Percentiles rank a stretch among this genome's conserved stretches.
phyloP scores from a whole-genome alignment of 2,888 invertebrate species.

The Pherbina coryleti region DNA sequence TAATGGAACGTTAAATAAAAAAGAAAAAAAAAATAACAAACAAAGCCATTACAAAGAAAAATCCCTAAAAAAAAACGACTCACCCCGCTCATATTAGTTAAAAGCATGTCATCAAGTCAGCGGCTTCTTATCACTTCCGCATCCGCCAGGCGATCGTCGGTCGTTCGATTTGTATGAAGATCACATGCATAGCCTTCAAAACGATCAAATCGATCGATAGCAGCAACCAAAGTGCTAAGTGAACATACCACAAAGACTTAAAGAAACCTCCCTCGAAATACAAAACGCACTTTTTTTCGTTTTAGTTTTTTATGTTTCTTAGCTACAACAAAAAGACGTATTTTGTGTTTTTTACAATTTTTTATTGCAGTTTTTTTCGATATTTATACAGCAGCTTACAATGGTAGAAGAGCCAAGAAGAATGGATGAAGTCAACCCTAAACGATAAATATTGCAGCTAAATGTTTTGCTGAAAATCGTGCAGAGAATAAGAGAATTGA shows the following conservation, averaged over 20 bases:
- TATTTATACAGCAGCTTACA: constrained; percentile 22
- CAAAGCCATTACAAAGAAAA: too few relatives aligned
- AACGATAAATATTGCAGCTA: constrained; percentile 54
- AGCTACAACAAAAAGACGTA: background rate
- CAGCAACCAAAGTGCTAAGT: constrained; percentile 45
- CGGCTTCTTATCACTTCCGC: constrained; percentile 1
- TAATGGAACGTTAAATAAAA: too few relatives aligned
- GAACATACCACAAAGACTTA: constrained; percentile 53
- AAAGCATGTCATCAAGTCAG: constrained; percentile 14
- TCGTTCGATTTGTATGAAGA: constrained; percentile 49
- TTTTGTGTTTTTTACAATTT: constrained; percentile 23
- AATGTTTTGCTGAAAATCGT: background rate
- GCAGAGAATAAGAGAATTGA: background rate
- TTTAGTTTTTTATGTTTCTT: background rate
- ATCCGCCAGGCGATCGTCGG: background rate
- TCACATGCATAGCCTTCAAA: constrained; percentile 42
- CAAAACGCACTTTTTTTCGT: background rate
- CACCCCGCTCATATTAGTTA: background rate
- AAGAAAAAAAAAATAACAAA: too few relatives aligned
- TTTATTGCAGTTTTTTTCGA: constrained; percentile 15
- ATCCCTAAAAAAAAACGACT: too few relatives aligned
- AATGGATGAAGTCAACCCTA: constrained; percentile 57
- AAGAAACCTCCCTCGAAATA: constrained; percentile 56
- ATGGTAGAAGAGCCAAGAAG: constrained; percentile 50
- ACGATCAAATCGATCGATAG: constrained; percentile 58